phyloP scores from a whole-genome alignment of 2,888 invertebrate genomes.

The Halictus ligatus region DNA sequence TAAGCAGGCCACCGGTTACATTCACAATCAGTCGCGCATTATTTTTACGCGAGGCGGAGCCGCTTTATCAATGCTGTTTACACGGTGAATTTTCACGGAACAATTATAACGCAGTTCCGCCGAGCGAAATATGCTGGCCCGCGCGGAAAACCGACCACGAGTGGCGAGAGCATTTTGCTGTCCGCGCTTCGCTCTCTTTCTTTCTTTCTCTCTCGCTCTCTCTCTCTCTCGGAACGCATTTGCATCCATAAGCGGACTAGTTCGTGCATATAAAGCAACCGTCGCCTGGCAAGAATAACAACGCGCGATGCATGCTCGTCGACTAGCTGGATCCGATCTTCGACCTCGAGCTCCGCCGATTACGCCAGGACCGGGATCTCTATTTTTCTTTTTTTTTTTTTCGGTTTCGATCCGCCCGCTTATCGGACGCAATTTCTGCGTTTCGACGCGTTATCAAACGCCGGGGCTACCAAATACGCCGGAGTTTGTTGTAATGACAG shows the following conservation, averaged over 20 bases:
- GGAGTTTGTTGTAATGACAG: background rate
- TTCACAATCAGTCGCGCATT: constrained; percentile 19
- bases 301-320: constrained; percentile 13
- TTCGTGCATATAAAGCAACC: constrained; percentile 47
- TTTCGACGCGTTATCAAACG: background rate
- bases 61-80: constrained; percentile 54
- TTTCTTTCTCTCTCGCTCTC: background rate
- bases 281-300: constrained; percentile 41
- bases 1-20: background rate
- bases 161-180: constrained; percentile 34
- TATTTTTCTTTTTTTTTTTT: background rate
- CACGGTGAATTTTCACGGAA: constrained; percentile 47
- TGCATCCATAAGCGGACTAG: constrained; percentile 58
- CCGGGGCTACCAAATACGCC: background rate
- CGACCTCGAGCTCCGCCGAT: constrained; percentile 11
- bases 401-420: background rate
- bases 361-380: background rate
- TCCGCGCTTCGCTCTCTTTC: constrained; percentile 19
- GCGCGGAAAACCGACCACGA: constrained; percentile 13
- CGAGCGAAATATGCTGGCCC: constrained; percentile 38
- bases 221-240: constrained; percentile 37
- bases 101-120: constrained; percentile 46
- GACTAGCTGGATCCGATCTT: constrained; percentile 35
- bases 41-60: constrained; percentile 19
- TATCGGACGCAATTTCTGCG: background rate